A percentile compares a stretch with the other conserved stretches of the same genome.
Conservation (phyloP, 2,797 vertebrate species). For the Huso huso region DNA sequence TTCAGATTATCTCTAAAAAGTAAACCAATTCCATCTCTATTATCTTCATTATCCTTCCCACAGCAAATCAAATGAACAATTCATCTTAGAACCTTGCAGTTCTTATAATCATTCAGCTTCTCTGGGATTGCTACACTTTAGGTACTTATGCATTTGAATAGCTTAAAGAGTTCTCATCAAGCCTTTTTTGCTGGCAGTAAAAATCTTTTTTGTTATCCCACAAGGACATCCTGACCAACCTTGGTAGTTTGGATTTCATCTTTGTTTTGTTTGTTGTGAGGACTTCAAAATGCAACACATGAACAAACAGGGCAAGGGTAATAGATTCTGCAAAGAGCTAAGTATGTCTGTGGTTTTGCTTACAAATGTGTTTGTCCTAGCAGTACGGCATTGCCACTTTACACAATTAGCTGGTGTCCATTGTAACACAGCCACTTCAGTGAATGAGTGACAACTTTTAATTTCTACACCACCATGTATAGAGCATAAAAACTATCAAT, state of each 20-base stretch:
- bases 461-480: not conserved
- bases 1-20: too few species aligned
- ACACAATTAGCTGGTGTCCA: conserved; percentile 9
- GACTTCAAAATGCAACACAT: conserved; percentile 22
- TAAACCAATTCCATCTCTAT: too few species aligned
- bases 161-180: not conserved
- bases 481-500: not conserved
- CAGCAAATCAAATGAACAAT: too few species aligned
- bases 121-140: not conserved
- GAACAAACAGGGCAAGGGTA: conserved; percentile 18
- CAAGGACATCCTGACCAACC: not conserved
- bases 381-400: not conserved
- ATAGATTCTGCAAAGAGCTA: conserved; percentile 23
- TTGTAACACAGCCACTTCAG: not conserved
- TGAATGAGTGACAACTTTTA: not conserved
- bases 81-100: too few species aligned
- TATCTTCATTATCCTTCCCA: too few species aligned
- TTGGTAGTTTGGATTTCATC: conserved; percentile 12
- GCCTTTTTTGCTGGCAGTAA: not conserved
- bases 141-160: not conserved
- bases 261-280: conserved; percentile 16
- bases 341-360: conserved; percentile 19
- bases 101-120: not conserved
- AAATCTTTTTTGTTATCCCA: conserved; percentile 3
- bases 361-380: conserved; percentile 20